Percentiles rank a stretch among this genome's conserved stretches.
Evolutionary conservation across 1,140 invertebrate genomes (phyloP).

Genomic region (Potamilus streckersoni): DNA sequence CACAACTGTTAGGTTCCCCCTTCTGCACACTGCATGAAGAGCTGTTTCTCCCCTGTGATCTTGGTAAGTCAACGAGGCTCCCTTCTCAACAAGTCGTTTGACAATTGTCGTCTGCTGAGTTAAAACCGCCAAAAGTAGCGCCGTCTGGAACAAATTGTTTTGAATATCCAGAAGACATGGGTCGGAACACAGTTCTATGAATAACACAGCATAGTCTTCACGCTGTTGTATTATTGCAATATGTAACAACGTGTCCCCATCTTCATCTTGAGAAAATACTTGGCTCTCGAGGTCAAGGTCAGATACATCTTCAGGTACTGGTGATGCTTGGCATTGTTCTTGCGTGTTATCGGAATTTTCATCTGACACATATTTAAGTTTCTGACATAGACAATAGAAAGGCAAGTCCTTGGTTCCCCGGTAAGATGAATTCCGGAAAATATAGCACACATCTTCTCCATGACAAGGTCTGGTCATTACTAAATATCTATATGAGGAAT

Average conservation of each 20-base stretch:
- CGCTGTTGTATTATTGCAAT: conserved; percentile 43
- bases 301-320: too few species aligned
- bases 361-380: too few species aligned
- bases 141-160: conserved; percentile 68
- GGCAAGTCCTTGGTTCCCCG: too few species aligned
- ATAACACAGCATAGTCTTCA: conserved; percentile 22
- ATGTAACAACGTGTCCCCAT: conserved; percentile 38
- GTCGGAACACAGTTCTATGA: conserved; percentile 32
- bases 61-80: conserved; percentile 69
- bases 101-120: conserved; percentile 76
- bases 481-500: too few species aligned
- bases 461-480: too few species aligned
- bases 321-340: too few species aligned
- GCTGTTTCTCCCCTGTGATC: conserved; percentile 53
- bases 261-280: background rate
- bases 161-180: conserved; percentile 28
- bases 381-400: too few species aligned
- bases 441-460: too few species aligned
- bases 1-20: conserved; percentile 75
- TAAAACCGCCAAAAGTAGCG: conserved; percentile 79
- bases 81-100: conserved; percentile 76
- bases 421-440: too few species aligned
- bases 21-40: conserved; percentile 66
- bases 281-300: too few species aligned
- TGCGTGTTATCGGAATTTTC: too few species aligned